phyloP scores from a whole-genome alignment of 2,113 vertebrate species.

The Tachysurus fulvidraco region DNA sequence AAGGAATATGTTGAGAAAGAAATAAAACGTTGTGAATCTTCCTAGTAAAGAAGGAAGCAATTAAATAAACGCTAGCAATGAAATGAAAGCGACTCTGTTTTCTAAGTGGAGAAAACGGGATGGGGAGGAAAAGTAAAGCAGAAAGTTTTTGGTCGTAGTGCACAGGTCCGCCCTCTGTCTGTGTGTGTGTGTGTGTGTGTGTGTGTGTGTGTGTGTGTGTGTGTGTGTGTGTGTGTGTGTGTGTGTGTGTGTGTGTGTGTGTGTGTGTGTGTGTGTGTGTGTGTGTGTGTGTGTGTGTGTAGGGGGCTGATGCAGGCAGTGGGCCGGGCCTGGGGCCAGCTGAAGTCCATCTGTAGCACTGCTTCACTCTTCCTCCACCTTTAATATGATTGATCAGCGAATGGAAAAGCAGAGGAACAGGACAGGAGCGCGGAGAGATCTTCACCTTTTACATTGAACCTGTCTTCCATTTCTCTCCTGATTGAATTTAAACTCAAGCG shows the following conservation, averaged over 20 bases:
- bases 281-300: neutral
- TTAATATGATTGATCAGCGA: constrained; percentile 62
- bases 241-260: too few relatives aligned
- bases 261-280: too few relatives aligned
- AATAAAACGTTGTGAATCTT: neutral
- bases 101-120: neutral
- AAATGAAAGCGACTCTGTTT: neutral
- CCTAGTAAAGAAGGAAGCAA: neutral
- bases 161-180: neutral
- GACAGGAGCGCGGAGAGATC: constrained; percentile 36
- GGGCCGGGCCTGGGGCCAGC: constrained; percentile 58
- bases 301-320: constrained; percentile 30
- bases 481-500: constrained; percentile 54
- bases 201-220: too few relatives aligned
- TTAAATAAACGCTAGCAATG: neutral
- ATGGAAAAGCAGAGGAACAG: constrained; percentile 57
- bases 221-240: neutral
- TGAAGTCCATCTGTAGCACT: constrained; percentile 57
- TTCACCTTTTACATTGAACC: constrained; percentile 53
- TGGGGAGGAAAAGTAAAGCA: neutral
- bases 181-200: too few relatives aligned
- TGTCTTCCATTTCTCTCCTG: constrained; percentile 52
- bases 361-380: constrained; percentile 43
- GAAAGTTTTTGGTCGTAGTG: constrained; percentile 9
- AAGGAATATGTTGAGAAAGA: neutral